phyloP scores from a whole-genome alignment of 2,888 invertebrate genomes.

The Brachylomia viminalis region DNA sequence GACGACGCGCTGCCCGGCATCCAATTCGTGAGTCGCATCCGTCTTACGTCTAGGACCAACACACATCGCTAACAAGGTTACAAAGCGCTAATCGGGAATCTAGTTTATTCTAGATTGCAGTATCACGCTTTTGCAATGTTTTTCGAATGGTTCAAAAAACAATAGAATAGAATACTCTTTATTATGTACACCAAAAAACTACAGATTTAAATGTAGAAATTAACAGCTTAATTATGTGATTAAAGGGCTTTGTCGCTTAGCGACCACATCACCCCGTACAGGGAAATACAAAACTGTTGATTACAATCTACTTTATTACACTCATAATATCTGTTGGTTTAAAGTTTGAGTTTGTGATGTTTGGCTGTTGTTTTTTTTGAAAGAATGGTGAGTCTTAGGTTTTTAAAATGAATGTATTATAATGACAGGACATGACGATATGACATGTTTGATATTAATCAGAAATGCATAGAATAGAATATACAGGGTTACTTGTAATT shows the following conservation, averaged over 20 bases:
- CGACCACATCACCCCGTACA: background rate
- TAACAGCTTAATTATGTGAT: background rate
- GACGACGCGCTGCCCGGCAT: constrained; percentile 82
- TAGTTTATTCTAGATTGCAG: background rate
- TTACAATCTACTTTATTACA: background rate
- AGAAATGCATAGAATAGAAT: background rate
- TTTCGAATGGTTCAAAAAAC: background rate
- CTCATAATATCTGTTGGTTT: too few relatives aligned
- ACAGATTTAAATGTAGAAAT: too few relatives aligned
- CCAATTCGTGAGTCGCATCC: constrained; percentile 74
- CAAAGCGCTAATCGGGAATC: background rate
- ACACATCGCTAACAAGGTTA: background rate
- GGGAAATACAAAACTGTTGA: background rate
- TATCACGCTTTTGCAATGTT: background rate
- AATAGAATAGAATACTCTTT: too few relatives aligned
- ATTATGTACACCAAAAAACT: too few relatives aligned
- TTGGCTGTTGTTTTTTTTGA: too few relatives aligned
- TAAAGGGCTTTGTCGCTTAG: background rate
- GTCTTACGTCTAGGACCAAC: background rate
- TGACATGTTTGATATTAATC: background rate
- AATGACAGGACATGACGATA: background rate
- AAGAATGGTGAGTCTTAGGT: too few relatives aligned
- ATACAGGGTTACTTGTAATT: too few relatives aligned
- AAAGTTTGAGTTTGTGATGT: too few relatives aligned
- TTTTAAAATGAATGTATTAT: background rate